Percentiles rank a stretch among this genome's conserved stretches.
These are phyloP conservation scores for Ariopsis seemanni DNA, from an alignment of 2,113 vertebrate species.

Conservation along the genomic window DNA sequence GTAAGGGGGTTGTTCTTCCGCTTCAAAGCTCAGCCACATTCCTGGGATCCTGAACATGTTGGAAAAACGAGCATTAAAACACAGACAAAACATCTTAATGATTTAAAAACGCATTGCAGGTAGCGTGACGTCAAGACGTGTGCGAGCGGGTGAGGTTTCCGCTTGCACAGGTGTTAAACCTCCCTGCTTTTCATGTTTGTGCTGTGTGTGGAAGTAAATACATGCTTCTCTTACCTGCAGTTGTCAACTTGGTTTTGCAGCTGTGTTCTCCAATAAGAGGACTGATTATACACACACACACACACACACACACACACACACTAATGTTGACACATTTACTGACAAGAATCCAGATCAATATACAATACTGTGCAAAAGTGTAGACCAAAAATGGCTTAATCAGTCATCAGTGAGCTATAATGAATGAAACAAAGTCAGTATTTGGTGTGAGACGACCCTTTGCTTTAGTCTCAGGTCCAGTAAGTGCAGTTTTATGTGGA, in stretches of 20 bases:
- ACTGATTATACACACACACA: not conserved
- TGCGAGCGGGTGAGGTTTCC: not conserved
- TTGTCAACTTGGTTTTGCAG: conserved; percentile 31
- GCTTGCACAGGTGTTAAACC: not conserved
- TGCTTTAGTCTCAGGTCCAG: too few species aligned
- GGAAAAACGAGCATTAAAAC: not conserved
- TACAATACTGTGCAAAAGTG: too few species aligned
- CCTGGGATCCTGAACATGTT: not conserved
- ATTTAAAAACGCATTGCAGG: not conserved
- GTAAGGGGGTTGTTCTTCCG: not conserved
- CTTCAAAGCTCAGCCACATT: conserved; percentile 33
- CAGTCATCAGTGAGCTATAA: too few species aligned
- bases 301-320: not conserved
- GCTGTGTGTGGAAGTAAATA: conserved; percentile 43
- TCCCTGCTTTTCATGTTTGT: not conserved
- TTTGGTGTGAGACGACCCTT: too few species aligned
- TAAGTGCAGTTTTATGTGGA: too few species aligned
- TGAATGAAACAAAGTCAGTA: too few species aligned
- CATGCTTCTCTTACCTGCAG: conserved; percentile 38
- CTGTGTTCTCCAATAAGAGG: conserved; percentile 27
- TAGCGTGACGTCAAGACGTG: not conserved
- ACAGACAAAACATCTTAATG: conserved; percentile 1
- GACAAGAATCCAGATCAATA: not conserved
- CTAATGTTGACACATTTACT: not conserved
- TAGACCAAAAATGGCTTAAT: too few species aligned